A percentile compares a stretch with the other conserved stretches of the same genome.
These are phyloP conservation scores for Cyprinella venusta DNA, from an alignment of 2,797 vertebrate species.

Conservation along the genomic window DNA sequence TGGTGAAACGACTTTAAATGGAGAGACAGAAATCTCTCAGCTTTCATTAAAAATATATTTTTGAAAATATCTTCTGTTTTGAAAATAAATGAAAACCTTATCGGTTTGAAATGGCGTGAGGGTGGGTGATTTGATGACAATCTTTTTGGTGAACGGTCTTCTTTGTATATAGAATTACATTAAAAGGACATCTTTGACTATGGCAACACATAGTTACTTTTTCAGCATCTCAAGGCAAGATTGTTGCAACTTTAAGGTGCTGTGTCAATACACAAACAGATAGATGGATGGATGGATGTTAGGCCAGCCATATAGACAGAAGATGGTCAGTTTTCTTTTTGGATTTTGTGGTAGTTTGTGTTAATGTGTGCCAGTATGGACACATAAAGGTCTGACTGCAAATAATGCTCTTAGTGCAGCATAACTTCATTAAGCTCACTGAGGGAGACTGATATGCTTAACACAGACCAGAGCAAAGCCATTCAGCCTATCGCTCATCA, in stretches of 20 bases:
- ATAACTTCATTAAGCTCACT: slow-evolving; percentile 67
- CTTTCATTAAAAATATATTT: background rate
- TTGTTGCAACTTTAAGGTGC: background rate
- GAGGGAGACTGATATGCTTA: slow-evolving; percentile 63
- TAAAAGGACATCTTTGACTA: background rate
- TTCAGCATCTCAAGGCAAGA: background rate
- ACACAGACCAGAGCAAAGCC: slow-evolving; percentile 49
- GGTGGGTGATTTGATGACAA: background rate
- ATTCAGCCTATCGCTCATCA: slow-evolving; percentile 61
- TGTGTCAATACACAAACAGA: background rate
- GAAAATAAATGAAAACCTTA: background rate
- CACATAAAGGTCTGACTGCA: slow-evolving; percentile 35
- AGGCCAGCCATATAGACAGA: background rate
- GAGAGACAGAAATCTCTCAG: background rate
- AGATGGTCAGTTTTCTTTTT: background rate
- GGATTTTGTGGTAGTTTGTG: background rate
- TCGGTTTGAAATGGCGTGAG: background rate
- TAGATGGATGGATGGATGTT: background rate
- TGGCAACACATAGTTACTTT: background rate
- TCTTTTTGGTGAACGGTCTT: background rate
- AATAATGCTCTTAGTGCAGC: slow-evolving; percentile 48
- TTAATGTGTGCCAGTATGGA: slow-evolving; percentile 33
- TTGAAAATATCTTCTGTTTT: background rate
- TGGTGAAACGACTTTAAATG: background rate
- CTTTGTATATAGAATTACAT: background rate